A percentile compares a stretch with the other conserved stretches of the same genome.
These are phyloP conservation scores for Deroptyus accipitrinus DNA, from an alignment of 2,113 vertebrate genomes.

Conservation along the genomic window DNA sequence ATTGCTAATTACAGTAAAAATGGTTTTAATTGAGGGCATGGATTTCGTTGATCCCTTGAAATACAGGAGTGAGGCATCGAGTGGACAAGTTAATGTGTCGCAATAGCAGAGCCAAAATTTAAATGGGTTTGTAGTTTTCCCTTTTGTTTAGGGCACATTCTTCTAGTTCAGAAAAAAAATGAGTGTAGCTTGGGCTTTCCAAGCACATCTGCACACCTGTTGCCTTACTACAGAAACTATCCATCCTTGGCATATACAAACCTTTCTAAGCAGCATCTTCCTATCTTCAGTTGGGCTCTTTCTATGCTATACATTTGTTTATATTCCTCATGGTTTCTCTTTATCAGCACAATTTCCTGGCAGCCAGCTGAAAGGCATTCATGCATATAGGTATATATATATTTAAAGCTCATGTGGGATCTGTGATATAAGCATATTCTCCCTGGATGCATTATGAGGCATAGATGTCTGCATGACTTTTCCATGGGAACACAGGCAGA, in stretches of 20 bases:
- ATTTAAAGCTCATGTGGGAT: background rate
- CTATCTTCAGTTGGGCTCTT: background rate
- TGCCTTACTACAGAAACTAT: background rate
- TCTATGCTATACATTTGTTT: background rate
- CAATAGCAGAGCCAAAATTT: background rate
- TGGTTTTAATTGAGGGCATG: background rate
- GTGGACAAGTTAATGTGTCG: background rate
- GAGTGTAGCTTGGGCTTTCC: background rate
- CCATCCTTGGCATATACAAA: background rate
- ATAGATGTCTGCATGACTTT: background rate
- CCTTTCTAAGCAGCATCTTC: background rate
- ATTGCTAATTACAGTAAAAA: background rate
- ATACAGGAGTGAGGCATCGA: background rate
- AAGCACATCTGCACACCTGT: background rate
- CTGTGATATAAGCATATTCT: background rate
- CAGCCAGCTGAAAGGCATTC: background rate
- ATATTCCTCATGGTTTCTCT: background rate
- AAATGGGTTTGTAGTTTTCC: background rate
- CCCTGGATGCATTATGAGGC: background rate
- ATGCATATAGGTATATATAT: background rate
- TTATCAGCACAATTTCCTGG: constrained; percentile 9
- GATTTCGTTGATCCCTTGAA: background rate
- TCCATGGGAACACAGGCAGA: background rate
- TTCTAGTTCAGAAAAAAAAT: background rate
- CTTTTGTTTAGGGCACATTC: background rate